phyloP scores from a whole-genome alignment of 2,888 invertebrate species.

The Metopia argyrocephala region DNA sequence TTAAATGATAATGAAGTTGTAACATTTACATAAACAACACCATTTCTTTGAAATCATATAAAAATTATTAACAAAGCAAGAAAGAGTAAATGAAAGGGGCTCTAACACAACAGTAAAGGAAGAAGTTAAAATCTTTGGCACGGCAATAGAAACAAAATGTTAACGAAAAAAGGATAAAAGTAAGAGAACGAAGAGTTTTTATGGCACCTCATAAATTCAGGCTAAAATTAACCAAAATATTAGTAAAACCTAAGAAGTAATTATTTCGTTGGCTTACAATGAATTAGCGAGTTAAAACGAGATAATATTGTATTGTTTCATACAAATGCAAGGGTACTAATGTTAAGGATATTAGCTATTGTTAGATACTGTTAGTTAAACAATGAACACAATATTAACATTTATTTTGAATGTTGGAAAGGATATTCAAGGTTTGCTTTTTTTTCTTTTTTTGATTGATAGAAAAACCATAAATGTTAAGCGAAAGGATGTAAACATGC shows the following conservation, averaged over 20 bases:
- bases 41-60: slow-evolving; percentile 15
- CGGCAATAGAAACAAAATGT: background rate
- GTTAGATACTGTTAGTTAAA: slow-evolving; percentile 38
- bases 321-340: slow-evolving; percentile 30
- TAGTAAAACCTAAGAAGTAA: slow-evolving; percentile 55
- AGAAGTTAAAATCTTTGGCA: background rate
- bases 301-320: background rate
- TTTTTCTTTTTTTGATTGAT: too few relatives aligned
- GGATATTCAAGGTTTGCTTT: background rate
- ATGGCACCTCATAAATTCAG: slow-evolving; percentile 39
- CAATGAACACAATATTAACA: slow-evolving; percentile 44
- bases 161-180: background rate
- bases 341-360: slow-evolving; percentile 29
- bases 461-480: background rate
- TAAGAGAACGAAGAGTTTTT: slow-evolving; percentile 38
- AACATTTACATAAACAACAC: slow-evolving; percentile 9
- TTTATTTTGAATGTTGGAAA: background rate
- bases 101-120: too few relatives aligned
- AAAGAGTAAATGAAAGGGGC: background rate
- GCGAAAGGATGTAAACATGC: background rate
- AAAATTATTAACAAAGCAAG: background rate
- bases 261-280: slow-evolving; percentile 52
- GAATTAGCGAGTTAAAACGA: slow-evolving; percentile 15
- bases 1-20: slow-evolving; percentile 19
- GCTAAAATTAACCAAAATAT: slow-evolving; percentile 35